Percentiles rank a stretch among this genome's conserved stretches.
phyloP scores from a whole-genome alignment of 1,140 invertebrate genomes.

The Lordiphosa clarofinis region DNA sequence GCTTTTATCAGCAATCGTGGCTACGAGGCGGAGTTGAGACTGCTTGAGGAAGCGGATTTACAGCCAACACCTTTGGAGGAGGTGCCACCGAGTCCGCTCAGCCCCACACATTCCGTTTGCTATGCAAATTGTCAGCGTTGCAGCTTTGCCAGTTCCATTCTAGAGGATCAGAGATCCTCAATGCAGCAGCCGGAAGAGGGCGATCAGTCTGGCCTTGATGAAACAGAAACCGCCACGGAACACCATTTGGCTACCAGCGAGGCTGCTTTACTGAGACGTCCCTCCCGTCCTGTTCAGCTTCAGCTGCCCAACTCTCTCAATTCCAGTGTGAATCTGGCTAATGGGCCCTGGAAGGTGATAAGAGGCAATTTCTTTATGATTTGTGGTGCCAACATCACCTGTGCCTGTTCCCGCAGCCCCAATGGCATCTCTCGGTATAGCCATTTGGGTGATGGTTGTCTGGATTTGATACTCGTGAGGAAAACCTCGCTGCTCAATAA shows the following conservation, averaged over 20 bases:
- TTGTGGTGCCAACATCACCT: conserved; percentile 89
- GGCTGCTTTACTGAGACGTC: conserved; percentile 32
- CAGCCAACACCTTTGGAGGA: conserved; percentile 25
- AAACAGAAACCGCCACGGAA: neutral
- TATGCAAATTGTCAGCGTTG: conserved; percentile 72
- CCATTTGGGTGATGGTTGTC: conserved; percentile 90
- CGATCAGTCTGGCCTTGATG: neutral
- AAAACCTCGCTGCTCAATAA: conserved; percentile 88
- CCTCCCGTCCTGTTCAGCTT: conserved; percentile 40
- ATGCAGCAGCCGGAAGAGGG: conserved; percentile 36
- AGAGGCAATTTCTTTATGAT: conserved; percentile 89
- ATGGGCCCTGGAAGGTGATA: conserved; percentile 82
- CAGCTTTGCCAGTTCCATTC: conserved; percentile 49
- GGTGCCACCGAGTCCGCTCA: conserved; percentile 47
- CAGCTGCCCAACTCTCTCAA: conserved; percentile 22
- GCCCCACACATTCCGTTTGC: conserved; percentile 50
- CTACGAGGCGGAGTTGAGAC: conserved; percentile 84
- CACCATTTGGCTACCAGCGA: conserved; percentile 31
- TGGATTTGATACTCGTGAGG: conserved; percentile 88
- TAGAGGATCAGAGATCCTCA: conserved; percentile 79
- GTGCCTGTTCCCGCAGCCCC: conserved; percentile 87
- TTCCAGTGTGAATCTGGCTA: conserved; percentile 27
- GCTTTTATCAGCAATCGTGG: conserved; percentile 86
- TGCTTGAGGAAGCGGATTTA: conserved; percentile 44
- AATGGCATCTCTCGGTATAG: conserved; percentile 89